Evolutionary conservation across 2,888 invertebrate species (phyloP).

Genomic region (Colostygia pectinataria): DNA sequence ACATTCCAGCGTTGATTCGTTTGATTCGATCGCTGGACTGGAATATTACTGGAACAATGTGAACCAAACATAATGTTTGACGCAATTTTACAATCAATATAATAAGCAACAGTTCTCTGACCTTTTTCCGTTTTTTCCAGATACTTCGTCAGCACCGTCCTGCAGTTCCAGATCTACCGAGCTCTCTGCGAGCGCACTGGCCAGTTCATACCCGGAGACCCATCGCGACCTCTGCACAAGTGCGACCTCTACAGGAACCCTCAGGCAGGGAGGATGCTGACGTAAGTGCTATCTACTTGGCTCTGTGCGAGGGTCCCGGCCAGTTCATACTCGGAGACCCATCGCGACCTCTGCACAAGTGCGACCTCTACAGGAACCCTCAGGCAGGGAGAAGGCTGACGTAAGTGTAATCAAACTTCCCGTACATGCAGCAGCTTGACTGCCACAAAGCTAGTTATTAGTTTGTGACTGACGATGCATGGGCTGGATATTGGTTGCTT

Average conservation of each 20-base stretch:
- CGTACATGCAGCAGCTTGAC: no score
- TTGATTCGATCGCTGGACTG: no score
- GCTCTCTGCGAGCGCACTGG: slow-evolving; percentile 92
- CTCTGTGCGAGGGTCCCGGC: slow-evolving; percentile 91
- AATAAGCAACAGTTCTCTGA: no score
- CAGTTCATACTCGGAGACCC: slow-evolving; percentile 90
- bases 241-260: slow-evolving; percentile 96
- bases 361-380: slow-evolving; percentile 94
- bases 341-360: slow-evolving; percentile 90
- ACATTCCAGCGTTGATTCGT: no score
- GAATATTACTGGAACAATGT: no score
- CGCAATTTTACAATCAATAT: no score
- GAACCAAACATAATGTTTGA: no score
- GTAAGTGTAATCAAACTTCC: no score
- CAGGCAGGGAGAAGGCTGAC: slow-evolving; percentile 93
- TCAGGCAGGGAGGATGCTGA: slow-evolving; percentile 92
- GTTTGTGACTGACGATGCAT: no score
- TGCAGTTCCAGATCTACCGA: slow-evolving; percentile 96
- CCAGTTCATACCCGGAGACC: slow-evolving; percentile 89
- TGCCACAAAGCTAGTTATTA: no score
- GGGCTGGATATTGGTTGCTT: no score
- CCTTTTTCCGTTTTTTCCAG: slow-evolving; percentile 70
- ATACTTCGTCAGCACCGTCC: slow-evolving; percentile 95
- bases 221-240: slow-evolving; percentile 89
- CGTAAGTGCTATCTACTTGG: slow-evolving; percentile 86